Evolutionary conservation across 2,797 vertebrate genomes (phyloP), one percentile per base, ranked within the genome.

Genomic region (Sebastes trivittatus): DNA sequence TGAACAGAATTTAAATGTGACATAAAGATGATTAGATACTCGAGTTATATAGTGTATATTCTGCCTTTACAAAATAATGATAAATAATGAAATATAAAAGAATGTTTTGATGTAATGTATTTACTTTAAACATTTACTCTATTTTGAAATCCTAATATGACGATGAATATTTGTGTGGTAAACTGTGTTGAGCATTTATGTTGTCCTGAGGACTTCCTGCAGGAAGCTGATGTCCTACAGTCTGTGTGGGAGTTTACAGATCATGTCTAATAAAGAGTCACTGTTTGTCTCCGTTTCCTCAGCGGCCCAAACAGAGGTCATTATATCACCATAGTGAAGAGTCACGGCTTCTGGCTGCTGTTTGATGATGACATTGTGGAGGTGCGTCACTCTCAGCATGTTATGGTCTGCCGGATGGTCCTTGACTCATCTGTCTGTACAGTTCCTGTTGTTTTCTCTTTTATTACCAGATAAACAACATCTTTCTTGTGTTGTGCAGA

Each of bases 241-340:
- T 2, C 14, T 9, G 6, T 11, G 63, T 66, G 27, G 10, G 56
- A 36, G 34, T 32, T 52, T 4, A 10, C 5, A 2, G 11, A 10
- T 1, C 1, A 3, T 65, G 62, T 25, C 36, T 30, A n/a, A 1
- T 6, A 8, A 11, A 25, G 34, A 77, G 52, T 87, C 30, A 66
- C 18, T 75, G 69, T 80, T 52, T 77, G 73, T 77, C 22, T 83
- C 27, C 66, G 81, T 87, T 74, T 84, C 71, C 83, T 25, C 92
- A 99, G 98, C 29, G 98, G 98, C 25, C 98, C 98, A 0, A 99
- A 99, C 78, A 89, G 98, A 78, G 98, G 98, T 10, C 98, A 99
- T 95, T 99, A 99, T 92, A 99, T 99, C 90, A 99, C 98, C 83
- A 99, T 99, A 34, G 98, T 99, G 94, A 99, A 99, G 96, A 99